Conservation (phyloP, 1,140 invertebrate species). For the Caenorhabditis latens region DNA sequence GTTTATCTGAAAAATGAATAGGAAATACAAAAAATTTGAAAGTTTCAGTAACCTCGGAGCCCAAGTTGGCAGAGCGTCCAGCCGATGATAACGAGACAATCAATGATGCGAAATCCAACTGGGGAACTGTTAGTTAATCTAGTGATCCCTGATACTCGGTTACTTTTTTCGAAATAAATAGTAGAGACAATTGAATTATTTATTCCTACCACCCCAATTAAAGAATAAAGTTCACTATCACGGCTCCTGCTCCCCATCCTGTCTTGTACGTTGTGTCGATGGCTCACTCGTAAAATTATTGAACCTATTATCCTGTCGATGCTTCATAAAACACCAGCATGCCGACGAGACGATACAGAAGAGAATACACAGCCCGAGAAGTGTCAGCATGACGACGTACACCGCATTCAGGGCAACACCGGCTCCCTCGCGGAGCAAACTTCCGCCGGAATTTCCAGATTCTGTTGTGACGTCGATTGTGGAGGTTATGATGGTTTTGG, state of each 20-base stretch:
- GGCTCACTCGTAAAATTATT: not conserved
- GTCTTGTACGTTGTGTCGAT: not conserved
- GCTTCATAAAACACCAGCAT: not conserved
- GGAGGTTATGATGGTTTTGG: too few relatives aligned
- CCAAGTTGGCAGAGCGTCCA: conserved; percentile 1
- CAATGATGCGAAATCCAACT: conserved; percentile 43
- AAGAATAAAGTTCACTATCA: not conserved
- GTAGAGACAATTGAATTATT: too few relatives aligned
- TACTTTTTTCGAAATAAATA: too few relatives aligned
- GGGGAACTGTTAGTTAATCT: not conserved
- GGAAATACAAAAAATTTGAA: not conserved
- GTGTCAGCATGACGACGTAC: not conserved
- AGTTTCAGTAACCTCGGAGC: not conserved
- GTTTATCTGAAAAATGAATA: not conserved
- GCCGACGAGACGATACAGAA: not conserved
- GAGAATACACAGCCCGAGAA: not conserved
- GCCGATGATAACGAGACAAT: conserved; percentile 43
- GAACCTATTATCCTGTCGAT: not conserved
- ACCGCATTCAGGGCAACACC: not conserved
- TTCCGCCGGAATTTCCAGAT: not conserved
- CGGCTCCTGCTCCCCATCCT: not conserved
- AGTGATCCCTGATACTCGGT: too few relatives aligned
- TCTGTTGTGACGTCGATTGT: too few relatives aligned
- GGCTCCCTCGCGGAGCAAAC: not conserved
- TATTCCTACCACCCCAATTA: too few relatives aligned